These are phyloP conservation scores for Diabrotica virgifera DNA, from an alignment of 1,140 invertebrate species.

Conservation along the genomic window DNA sequence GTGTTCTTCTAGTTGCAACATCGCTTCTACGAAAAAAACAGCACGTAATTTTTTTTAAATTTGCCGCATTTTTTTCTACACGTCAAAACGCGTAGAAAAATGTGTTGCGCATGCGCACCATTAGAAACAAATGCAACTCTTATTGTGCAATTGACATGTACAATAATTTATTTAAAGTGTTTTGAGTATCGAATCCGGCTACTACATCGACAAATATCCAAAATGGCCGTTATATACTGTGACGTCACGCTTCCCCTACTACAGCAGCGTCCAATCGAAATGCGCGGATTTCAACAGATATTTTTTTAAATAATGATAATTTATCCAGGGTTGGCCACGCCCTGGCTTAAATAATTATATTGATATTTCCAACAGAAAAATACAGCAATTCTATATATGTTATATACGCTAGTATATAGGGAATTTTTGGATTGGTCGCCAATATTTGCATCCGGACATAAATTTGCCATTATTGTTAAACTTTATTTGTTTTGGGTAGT, in stretches of 20 bases:
- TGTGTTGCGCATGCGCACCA: conserved; percentile 7
- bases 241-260: conserved; percentile 23
- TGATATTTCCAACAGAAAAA: conserved; percentile 19
- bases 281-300: conserved; percentile 17
- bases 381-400: conserved; percentile 1
- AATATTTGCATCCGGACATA: conserved; percentile 6
- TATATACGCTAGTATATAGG: background rate
- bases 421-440: background rate
- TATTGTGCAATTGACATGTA: conserved; percentile 13
- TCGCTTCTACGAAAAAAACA: too few species aligned
- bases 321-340: conserved; percentile 21
- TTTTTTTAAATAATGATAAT: conserved; percentile 25
- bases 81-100: too few species aligned
- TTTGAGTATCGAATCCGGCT: conserved; percentile 15
- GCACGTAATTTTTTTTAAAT: too few species aligned
- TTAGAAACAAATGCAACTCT: conserved; percentile 20
- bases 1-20: too few species aligned
- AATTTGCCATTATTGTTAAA: conserved; percentile 15
- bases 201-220: conserved; percentile 24
- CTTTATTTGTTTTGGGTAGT: conserved; percentile 6
- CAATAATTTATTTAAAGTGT: conserved; percentile 25
- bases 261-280: conserved; percentile 17
- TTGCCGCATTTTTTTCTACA: too few species aligned
- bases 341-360: conserved; percentile 20
- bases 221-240: conserved; percentile 27